These are phyloP conservation scores for Cinclus cinclus DNA, from an alignment of 2,113 vertebrate species.

Conservation along the genomic window DNA sequence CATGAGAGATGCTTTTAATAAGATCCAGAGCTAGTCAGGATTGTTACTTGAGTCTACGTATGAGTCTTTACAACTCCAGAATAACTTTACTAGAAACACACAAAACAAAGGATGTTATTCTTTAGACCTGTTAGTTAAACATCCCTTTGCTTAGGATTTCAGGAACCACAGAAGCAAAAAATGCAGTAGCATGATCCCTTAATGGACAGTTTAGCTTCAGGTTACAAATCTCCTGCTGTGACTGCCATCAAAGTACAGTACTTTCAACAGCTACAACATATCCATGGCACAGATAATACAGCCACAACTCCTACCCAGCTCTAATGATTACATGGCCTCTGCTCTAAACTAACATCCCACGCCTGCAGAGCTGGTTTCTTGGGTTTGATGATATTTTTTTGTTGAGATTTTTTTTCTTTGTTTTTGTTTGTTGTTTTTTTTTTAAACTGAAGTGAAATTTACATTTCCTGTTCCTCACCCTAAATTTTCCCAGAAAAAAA, in stretches of 20 bases:
- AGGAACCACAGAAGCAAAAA: not conserved
- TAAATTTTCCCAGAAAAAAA: not conserved
- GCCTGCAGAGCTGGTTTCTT: not conserved
- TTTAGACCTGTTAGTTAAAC: not conserved
- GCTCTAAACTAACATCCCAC: not conserved
- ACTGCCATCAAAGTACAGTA: not conserved
- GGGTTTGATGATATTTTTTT: not conserved
- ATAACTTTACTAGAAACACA: not conserved
- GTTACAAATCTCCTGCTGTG: not conserved
- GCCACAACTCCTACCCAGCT: not conserved
- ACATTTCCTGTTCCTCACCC: not conserved
- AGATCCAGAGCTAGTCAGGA: not conserved
- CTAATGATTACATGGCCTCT: rapidly evolving
- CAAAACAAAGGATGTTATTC: not conserved
- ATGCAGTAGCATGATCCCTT: not conserved
- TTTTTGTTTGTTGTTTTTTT: too few relatives aligned
- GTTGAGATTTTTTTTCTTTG: too few relatives aligned
- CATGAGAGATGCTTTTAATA: not conserved
- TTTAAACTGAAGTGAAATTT: not conserved
- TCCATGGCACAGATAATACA: not conserved
- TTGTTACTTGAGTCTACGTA: rapidly evolving
- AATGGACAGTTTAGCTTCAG: not conserved
- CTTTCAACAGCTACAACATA: not conserved
- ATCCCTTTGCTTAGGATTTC: not conserved
- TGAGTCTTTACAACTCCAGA: not conserved